Conservation (phyloP, 2,113 vertebrate genomes). For the Pagrus major region DNA sequence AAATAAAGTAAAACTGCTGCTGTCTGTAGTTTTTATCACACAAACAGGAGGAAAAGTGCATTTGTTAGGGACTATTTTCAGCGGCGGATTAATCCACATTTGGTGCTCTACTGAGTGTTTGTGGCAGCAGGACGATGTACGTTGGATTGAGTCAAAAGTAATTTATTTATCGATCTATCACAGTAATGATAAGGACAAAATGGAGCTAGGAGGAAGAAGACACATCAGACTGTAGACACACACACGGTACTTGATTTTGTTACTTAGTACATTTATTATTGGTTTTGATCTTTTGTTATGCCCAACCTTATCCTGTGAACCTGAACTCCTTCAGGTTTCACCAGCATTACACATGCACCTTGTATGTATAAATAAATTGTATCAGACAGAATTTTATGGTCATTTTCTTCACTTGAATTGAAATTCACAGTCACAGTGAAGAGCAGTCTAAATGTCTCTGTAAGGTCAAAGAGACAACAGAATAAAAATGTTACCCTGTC, state of each 20-base stretch:
- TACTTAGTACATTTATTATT: background rate
- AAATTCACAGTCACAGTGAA: background rate
- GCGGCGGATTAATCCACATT: background rate
- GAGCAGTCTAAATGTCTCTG: background rate
- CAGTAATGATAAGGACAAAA: too few species aligned
- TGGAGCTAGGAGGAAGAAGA: too few species aligned
- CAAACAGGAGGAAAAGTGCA: background rate
- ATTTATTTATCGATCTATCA: too few species aligned
- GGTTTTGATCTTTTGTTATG: background rate
- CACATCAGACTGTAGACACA: background rate
- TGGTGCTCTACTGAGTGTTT: background rate
- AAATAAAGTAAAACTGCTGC: too few species aligned
- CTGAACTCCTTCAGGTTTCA: background rate
- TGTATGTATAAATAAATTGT: background rate
- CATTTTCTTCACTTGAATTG: background rate
- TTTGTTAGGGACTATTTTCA: too few species aligned
- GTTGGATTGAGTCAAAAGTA: too few species aligned
- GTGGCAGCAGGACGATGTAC: background rate
- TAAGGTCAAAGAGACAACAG: slow-evolving; percentile 1
- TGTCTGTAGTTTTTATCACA: background rate
- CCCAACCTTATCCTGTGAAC: background rate
- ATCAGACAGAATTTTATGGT: background rate
- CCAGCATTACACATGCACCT: background rate
- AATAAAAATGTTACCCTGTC: slow-evolving; percentile 8
- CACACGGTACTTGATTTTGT: background rate